Conservation (phyloP, 1,140 invertebrate genomes). For the Zaprionus lachaisei region DNA sequence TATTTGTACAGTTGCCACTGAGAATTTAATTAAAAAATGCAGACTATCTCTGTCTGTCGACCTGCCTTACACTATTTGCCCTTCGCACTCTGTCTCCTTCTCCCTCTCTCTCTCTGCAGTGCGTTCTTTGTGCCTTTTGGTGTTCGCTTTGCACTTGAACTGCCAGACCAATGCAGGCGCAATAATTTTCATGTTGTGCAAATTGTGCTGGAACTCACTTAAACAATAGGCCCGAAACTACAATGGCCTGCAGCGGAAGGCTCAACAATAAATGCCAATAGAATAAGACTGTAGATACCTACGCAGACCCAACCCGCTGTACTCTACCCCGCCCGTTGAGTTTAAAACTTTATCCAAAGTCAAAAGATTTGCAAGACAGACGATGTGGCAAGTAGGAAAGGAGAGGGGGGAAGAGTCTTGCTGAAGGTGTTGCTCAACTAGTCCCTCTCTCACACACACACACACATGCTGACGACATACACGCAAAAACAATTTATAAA, state of each 20-base stretch:
- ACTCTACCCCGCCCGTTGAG: background rate
- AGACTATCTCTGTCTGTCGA: constrained; percentile 28
- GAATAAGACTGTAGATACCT: background rate
- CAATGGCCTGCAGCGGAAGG: constrained; percentile 34
- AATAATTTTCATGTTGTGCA: constrained; percentile 48
- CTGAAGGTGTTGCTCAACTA: constrained; percentile 34
- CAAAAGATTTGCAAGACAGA: constrained; percentile 42
- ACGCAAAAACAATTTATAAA: constrained; percentile 54
- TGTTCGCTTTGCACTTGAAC: constrained; percentile 46
- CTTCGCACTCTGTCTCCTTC: background rate
- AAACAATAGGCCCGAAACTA: constrained; percentile 38
- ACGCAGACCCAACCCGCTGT: constrained; percentile 17
- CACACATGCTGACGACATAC: constrained; percentile 8
- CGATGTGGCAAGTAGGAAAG: constrained; percentile 2
- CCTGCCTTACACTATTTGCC: constrained; percentile 14
- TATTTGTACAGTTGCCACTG: constrained; percentile 45
- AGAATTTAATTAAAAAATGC: constrained; percentile 48
- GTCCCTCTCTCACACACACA: background rate
- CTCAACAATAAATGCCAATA: constrained; percentile 45
- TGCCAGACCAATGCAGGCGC: constrained; percentile 51
- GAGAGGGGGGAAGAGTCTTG: background rate
- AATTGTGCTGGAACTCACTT: constrained; percentile 26
- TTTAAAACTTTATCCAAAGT: constrained; percentile 36
- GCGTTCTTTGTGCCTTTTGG: constrained; percentile 1
- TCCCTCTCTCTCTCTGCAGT: background rate